Base-by-base conservation (phyloP, 2,797 vertebrate species). In the Etheostoma nigrum region DNA sequence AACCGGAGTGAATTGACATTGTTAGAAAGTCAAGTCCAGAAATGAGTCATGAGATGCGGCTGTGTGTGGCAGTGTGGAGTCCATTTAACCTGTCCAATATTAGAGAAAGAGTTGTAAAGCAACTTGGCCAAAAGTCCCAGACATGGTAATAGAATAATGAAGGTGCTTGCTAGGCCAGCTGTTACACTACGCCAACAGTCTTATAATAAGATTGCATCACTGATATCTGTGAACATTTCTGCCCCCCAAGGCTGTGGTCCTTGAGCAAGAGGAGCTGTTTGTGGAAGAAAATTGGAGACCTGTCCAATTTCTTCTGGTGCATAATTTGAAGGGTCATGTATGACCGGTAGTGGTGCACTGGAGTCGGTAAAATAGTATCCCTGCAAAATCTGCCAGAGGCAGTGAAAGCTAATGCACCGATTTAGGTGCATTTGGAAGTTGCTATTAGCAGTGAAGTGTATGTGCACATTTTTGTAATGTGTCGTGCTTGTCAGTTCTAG, bases 371-470 rank as follows among this genome's bases (percentile, higher is more conserved):
- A 84, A 80, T 82, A 40, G 74, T 60, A 68, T 78, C 69, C 78
- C 67, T 67, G 48, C 79, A 69, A 85, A 89, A 72, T 80, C 86
- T 85, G 86, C 81, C 79, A 77, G 79, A 83, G 83, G 88, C 82
- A 1, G 15, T 74, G 53, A 77, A 86, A 88, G 79, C 89, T 84
- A 88, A 89, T 84, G 77, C 72, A 47, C 83, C 60, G 55, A 79
- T 92, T 89, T 86, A 82, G 77, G 76, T 85, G 85, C 80, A 86
- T 86, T 91, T 86, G 83, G 67, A 89, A 79, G 82, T 91, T 89
- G 81, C 82, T 76, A 71, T 88, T 86, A 82, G 84, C 82, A 64
- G 70, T 77, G 67, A 74, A 77, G 77, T 82, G 71, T 83, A 65
- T 89, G 84, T 86, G 82, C 77, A 89, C 79, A 82, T 87, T 80